Base-by-base conservation (phyloP, 1,140 invertebrate species). In the Tetramorium alpestre region DNA sequence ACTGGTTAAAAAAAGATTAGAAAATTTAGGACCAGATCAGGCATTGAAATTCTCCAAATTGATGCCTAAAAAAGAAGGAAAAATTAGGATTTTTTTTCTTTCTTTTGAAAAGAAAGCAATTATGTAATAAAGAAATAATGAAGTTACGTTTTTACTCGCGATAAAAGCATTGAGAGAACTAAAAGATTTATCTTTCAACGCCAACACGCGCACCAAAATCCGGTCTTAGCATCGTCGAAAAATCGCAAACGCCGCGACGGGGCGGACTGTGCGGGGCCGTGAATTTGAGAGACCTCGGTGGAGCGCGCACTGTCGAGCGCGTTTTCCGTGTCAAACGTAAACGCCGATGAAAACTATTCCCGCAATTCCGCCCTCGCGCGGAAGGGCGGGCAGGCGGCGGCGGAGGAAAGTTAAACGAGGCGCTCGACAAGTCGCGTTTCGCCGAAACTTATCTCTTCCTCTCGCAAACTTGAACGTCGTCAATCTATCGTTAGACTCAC, bases 401-500 rank as follows among this genome's bases (percentile, higher is more conserved):
- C 33, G 33, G 33, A 56, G 22, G 33, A 67, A 38, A 51, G 28
- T 84, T 56, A 51, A 62, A 84, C 56, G 54, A 82, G 51, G 25
- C 56, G 28, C 54, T 47, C 80, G 80, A 75, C 54, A 62, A 60
- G 44, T 28, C 47, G n/a, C 28, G n/a, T 25, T 67, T 60, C 33
- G 16, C 44, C 33, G 28, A 22, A 22, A 49, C 62, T 65, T n/a
- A 4, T 38, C 62, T 65, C 65, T 67, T 73, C 25, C 70, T 60
- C 25, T 60, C 51, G 67, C 60, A 58, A 82, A 73, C 69, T 49
- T 56, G 25, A 73, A 60, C 41, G 44, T 44, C 44, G 51, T 47
- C 80, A 47, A 54, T 72, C 67, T 87, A 77, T 54, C 77, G n/a
- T 69, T 80, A 85, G 41, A 77, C 73, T 80, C 67, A 76, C 78